Percentiles rank a stretch among this genome's conserved stretches.
These are phyloP conservation scores for Mirounga angustirostris DNA, from an alignment of 2,113 vertebrate species.

Conservation along the genomic window DNA sequence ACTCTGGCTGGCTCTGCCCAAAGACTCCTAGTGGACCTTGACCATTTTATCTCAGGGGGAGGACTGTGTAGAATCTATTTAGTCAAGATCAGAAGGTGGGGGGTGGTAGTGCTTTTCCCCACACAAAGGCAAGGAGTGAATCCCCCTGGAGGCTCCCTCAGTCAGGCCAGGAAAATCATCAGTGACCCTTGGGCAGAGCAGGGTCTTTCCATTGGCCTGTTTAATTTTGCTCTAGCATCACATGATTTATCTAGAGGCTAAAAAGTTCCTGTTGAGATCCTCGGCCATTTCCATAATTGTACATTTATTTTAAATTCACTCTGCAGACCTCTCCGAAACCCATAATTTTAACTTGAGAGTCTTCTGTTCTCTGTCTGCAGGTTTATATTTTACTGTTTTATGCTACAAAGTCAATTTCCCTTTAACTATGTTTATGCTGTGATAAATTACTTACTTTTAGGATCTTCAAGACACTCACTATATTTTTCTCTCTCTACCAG, in stretches of 20 bases:
- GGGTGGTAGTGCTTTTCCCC: neutral
- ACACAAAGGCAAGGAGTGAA: neutral
- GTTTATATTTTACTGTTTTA: constrained; percentile 32
- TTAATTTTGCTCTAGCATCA: neutral
- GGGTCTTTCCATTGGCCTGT: neutral
- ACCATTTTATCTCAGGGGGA: neutral
- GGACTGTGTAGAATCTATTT: neutral
- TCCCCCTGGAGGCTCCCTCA: neutral
- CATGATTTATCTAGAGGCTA: neutral
- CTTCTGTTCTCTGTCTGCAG: neutral
- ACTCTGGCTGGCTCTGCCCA: neutral
- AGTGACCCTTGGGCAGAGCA: neutral
- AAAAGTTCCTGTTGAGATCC: neutral
- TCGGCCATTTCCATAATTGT: neutral
- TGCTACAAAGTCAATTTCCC: neutral
- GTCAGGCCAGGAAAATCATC: neutral
- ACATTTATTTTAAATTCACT: neutral
- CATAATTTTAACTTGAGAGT: neutral
- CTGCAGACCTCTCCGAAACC: neutral
- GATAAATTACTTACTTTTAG: constrained; percentile 45
- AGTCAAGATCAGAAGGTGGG: neutral
- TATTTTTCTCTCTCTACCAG: neutral
- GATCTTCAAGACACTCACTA: neutral
- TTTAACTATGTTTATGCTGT: constrained; percentile 27
- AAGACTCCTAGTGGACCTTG: neutral